Base-by-base conservation (phyloP, 1,140 invertebrate genomes). In the Yoshiicerus persimilis region DNA sequence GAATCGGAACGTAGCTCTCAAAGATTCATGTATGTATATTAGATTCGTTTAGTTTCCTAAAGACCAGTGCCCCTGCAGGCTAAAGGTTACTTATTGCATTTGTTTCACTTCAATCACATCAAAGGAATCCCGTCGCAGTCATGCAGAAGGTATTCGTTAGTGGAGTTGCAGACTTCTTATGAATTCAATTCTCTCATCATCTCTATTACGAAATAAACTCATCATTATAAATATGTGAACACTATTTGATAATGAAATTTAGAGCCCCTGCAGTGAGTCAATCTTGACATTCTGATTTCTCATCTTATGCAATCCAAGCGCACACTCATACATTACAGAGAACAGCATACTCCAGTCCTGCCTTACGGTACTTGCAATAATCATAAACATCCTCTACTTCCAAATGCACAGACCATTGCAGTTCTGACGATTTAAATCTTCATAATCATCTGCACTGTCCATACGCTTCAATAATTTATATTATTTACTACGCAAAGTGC, bases 221-320 rank as follows among this genome's bases (percentile, higher is more conserved):
- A 77, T 36, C 70, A 36, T 77, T 38, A 38, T 77, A 77, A 36
- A 77, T 34, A 77, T 77, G 32, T 77, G 70, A 75, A 34, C 9
- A 66, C 8, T 13, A 4, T 75, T 34, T 75, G 70, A 34, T 75
- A 75, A 75, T 75, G 70, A 75, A 75, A 75, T 27, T 34, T 75
- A 20, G 70, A 75, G 25, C 70, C 27, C 70, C 70, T 27, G 70
- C 70, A 30, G 70, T 10, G 70, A 75, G 30, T 75, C 70, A 75
- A 34, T 75, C 70, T 75, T 75, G 70, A 75, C 70, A 75, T 75
- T 75, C 70, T 75, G 27, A 75, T 75, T 75, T 75, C 70, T 75
- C 11, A 75, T 75, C 70, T 75, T 75, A 34, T 27, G 16, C 70
- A 10, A 34, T 6, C 10, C 13, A 11, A 20, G 10, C 20, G 16